A percentile compares a stretch with the other conserved stretches of the same genome.
These are phyloP conservation scores for Hippocampus guttulatus DNA, from an alignment of 2,113 vertebrate species.

Conservation along the genomic window DNA sequence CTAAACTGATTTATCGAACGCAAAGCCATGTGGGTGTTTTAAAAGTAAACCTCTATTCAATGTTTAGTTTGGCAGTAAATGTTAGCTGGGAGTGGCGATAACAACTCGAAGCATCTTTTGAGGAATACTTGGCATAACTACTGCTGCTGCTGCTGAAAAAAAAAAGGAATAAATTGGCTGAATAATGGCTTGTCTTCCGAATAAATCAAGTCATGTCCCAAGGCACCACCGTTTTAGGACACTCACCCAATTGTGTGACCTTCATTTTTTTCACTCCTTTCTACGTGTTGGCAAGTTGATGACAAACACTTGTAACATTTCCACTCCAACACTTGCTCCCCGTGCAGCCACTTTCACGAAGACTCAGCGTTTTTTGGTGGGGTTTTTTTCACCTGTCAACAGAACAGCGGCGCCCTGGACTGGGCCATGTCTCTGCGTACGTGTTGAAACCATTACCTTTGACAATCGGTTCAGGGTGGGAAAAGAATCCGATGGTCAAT, in stretches of 20 bases:
- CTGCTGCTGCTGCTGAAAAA: neutral
- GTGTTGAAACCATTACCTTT: slow-evolving; percentile 50
- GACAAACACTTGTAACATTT: slow-evolving; percentile 44
- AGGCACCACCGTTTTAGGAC: too few relatives aligned
- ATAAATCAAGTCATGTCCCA: too few relatives aligned
- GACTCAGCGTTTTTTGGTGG: slow-evolving; percentile 16
- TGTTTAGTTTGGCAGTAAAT: too few relatives aligned
- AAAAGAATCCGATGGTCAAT: slow-evolving; percentile 34
- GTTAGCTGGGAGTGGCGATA: too few relatives aligned
- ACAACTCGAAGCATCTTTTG: too few relatives aligned
- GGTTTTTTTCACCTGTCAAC: slow-evolving; percentile 20
- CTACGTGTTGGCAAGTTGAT: slow-evolving; percentile 47
- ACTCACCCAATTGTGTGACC: neutral
- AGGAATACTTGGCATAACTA: too few relatives aligned
- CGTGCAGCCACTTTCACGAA: slow-evolving; percentile 23
- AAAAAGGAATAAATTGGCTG: neutral
- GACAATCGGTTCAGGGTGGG: slow-evolving; percentile 1
- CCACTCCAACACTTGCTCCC: slow-evolving; percentile 43
- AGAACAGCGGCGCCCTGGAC: slow-evolving; percentile 36
- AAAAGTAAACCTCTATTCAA: too few relatives aligned
- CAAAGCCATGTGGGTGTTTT: too few relatives aligned
- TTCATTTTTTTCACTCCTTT: neutral
- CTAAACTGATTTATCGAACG: too few relatives aligned
- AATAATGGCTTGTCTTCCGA: neutral
- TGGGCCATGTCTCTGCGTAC: slow-evolving; percentile 23